Evolutionary conservation across 2,888 invertebrate species (phyloP).

Genomic region (Carterocephalus palaemon): DNA sequence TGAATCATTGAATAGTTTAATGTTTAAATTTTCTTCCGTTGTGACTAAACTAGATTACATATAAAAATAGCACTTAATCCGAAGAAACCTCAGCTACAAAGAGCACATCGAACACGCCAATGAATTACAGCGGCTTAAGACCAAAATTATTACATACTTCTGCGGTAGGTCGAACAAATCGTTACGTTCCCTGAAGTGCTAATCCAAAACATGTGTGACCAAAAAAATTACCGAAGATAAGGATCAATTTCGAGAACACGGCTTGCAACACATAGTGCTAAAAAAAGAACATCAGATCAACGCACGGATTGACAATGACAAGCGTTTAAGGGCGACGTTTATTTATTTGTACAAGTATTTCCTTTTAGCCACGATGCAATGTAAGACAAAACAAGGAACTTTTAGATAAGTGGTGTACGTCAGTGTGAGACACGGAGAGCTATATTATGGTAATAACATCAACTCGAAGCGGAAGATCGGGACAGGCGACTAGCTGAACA

Average conservation of each 20-base stretch:
- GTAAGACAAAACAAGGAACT: constrained; percentile 66
- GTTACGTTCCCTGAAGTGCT: constrained; percentile 69
- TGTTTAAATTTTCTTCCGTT: constrained; percentile 9
- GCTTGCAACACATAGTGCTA: constrained; percentile 45
- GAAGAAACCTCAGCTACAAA: constrained; percentile 40
- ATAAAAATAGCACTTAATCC: constrained; percentile 34
- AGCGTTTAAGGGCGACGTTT: constrained; percentile 70
- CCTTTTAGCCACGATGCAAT: constrained; percentile 68
- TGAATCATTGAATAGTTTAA: neutral
- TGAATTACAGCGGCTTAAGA: constrained; percentile 66
- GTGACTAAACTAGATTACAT: constrained; percentile 19
- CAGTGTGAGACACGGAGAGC: constrained; percentile 46
- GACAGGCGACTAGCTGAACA: constrained; percentile 48
- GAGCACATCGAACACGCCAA: constrained; percentile 53
- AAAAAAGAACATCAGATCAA: constrained; percentile 69
- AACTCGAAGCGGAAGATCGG: constrained; percentile 49
- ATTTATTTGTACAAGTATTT: constrained; percentile 77
- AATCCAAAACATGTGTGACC: constrained; percentile 74
- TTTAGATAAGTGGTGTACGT: constrained; percentile 69
- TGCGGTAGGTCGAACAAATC: constrained; percentile 68
- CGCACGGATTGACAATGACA: constrained; percentile 73
- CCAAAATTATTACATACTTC: constrained; percentile 58
- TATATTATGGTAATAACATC: constrained; percentile 68
- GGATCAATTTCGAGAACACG: constrained; percentile 70
- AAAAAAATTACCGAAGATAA: constrained; percentile 70